These are phyloP conservation scores for Leptinotarsa haldemani DNA, from an alignment of 2,888 invertebrate species.

Conservation along the genomic window DNA sequence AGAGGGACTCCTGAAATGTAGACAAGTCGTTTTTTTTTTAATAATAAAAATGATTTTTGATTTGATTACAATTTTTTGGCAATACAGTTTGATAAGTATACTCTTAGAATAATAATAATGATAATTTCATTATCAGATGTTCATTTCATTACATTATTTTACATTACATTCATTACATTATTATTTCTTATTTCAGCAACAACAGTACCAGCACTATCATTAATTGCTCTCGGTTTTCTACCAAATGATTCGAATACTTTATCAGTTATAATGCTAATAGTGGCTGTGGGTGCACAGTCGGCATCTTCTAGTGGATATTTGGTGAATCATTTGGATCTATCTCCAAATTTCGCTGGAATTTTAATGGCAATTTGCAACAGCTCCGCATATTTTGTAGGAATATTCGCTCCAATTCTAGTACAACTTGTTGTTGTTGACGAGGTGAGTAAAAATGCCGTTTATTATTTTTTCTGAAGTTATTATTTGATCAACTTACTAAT, in stretches of 20 bases:
- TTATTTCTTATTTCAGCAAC: slow-evolving; percentile 58
- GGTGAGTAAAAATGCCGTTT: slow-evolving; percentile 66
- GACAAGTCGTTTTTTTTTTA: no score
- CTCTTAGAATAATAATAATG: no score
- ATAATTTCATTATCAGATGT: not conserved
- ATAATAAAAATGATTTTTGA: no score
- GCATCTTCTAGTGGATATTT: slow-evolving; percentile 81
- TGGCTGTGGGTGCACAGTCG: slow-evolving; percentile 82
- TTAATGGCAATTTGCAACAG: slow-evolving; percentile 89
- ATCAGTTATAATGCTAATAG: slow-evolving; percentile 75
- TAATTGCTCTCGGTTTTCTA: slow-evolving; percentile 52
- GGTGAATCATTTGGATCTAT: slow-evolving; percentile 85
- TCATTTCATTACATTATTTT: no score
- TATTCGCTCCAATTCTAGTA: slow-evolving; percentile 81
- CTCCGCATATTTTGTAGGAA: slow-evolving; percentile 81
- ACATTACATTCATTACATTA: no score
- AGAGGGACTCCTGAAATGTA: no score
- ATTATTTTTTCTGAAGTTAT: not conserved
- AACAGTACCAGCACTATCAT: slow-evolving; percentile 59
- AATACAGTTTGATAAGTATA: no score
- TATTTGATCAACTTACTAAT: not conserved
- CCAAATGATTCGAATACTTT: slow-evolving; percentile 54
- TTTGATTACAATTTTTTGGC: no score
- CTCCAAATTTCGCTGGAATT: slow-evolving; percentile 85
- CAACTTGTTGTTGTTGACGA: slow-evolving; percentile 76